A percentile compares a stretch with the other conserved stretches of the same genome.
phyloP scores from a whole-genome alignment of 2,797 vertebrate species.

The Diplodus sargus region DNA sequence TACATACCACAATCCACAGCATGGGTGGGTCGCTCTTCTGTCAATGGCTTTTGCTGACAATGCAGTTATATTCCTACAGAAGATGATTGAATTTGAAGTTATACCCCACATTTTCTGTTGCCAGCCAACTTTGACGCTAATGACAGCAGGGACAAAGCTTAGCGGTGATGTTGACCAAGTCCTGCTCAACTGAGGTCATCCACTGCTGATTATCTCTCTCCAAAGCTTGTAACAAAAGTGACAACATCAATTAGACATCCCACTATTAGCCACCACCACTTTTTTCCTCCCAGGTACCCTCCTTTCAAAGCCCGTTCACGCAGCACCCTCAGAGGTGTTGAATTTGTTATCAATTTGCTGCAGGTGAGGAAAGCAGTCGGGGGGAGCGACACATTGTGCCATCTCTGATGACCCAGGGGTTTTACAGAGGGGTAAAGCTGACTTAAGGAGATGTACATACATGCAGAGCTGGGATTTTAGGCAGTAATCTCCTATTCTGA shows the following conservation, averaged over 20 bases:
- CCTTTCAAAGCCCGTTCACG: background rate
- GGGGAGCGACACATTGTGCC: slow-evolving; percentile 37
- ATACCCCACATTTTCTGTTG: background rate
- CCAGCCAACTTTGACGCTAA: background rate
- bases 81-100: background rate
- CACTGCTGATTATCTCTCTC: slow-evolving; percentile 36
- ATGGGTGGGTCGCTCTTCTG: background rate
- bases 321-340: background rate
- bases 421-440: slow-evolving; percentile 75
- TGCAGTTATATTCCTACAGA: background rate
- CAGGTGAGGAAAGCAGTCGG: slow-evolving; percentile 6
- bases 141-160: background rate
- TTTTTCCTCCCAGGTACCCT: background rate
- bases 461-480: slow-evolving; percentile 82
- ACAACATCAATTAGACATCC: slow-evolving; percentile 44
- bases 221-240: slow-evolving; percentile 46
- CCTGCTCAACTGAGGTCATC: slow-evolving; percentile 13
- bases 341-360: slow-evolving; percentile 21
- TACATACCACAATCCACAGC: background rate
- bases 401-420: slow-evolving; percentile 74
- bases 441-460: slow-evolving; percentile 79
- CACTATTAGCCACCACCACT: slow-evolving; percentile 16
- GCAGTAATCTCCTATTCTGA: slow-evolving; percentile 78
- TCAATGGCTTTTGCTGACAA: background rate
- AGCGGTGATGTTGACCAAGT: background rate